phyloP scores from a whole-genome alignment of 2,888 invertebrate species.

The Xestia c-nigrum region DNA sequence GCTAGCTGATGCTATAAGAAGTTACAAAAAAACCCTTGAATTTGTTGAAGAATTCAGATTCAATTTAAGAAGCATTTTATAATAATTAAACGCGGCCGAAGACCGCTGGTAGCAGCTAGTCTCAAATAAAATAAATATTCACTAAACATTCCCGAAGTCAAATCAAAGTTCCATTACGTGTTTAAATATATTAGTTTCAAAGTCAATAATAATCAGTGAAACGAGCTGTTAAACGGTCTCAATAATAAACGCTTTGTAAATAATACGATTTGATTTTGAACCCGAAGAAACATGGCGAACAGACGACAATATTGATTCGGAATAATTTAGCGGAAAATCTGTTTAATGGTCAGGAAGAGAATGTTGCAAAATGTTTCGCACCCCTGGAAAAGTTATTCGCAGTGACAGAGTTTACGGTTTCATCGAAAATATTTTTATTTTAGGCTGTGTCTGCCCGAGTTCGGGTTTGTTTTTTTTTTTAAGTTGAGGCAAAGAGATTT shows the following conservation, averaged over 20 bases:
- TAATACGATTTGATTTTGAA: constrained; percentile 51
- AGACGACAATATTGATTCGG: constrained; percentile 51
- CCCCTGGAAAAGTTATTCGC: constrained; percentile 17
- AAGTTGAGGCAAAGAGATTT: neutral
- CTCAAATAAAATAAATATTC: constrained; percentile 16
- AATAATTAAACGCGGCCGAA: no score
- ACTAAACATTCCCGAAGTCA: constrained; percentile 13
- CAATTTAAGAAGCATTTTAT: no score
- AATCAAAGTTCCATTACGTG: constrained; percentile 65
- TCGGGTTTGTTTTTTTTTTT: neutral
- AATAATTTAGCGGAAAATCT: constrained; percentile 61
- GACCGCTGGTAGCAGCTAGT: no score
- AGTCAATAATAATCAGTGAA: constrained; percentile 67
- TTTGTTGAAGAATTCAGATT: no score
- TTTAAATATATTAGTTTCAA: constrained; percentile 66
- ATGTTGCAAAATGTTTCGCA: constrained; percentile 42
- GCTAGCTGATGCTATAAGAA: no score
- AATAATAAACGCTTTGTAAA: constrained; percentile 56
- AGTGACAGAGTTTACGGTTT: constrained; percentile 16
- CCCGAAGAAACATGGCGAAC: constrained; percentile 44
- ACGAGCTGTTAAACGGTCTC: constrained; percentile 56
- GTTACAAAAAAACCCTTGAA: no score
- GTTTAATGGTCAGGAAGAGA: constrained; percentile 53
- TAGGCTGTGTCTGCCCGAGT: neutral
- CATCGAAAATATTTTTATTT: constrained; percentile 11